Evolutionary conservation across 2,797 vertebrate species (phyloP).

Genomic region (Glossophaga mutica): DNA sequence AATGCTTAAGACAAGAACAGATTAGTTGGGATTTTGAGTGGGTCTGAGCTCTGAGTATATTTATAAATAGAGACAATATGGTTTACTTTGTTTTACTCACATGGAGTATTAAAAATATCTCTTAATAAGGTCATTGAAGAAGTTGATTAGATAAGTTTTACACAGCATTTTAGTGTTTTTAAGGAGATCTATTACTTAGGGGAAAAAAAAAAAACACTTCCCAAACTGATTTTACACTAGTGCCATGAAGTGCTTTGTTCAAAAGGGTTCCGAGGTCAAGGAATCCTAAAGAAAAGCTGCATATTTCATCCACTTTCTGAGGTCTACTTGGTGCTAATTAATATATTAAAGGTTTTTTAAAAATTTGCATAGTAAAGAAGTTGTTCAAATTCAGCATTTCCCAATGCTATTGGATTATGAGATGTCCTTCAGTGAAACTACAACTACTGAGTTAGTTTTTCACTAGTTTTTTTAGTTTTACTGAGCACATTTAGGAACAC

Average conservation of each 20-base stretch:
- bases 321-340: neutral
- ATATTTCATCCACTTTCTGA: neutral
- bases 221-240: neutral
- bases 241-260: neutral
- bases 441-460: neutral
- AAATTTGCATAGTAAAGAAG: neutral
- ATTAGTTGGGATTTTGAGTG: neutral
- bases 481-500: neutral
- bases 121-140: neutral
- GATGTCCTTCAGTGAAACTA: neutral
- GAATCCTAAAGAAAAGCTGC: neutral
- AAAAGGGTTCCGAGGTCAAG: neutral
- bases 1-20: neutral
- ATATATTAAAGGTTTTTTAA: neutral
- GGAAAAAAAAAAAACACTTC: neutral
- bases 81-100: neutral
- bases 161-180: neutral
- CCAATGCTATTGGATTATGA: neutral
- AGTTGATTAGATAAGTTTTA: conserved; percentile 17
- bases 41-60: neutral
- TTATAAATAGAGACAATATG: neutral
- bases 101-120: neutral
- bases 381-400: neutral
- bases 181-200: neutral
- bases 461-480: too few species aligned